Evolutionary conservation across 2,888 invertebrate genomes (phyloP), one percentile per base, ranked within the genome.

Genomic region (Colostygia pectinataria): DNA sequence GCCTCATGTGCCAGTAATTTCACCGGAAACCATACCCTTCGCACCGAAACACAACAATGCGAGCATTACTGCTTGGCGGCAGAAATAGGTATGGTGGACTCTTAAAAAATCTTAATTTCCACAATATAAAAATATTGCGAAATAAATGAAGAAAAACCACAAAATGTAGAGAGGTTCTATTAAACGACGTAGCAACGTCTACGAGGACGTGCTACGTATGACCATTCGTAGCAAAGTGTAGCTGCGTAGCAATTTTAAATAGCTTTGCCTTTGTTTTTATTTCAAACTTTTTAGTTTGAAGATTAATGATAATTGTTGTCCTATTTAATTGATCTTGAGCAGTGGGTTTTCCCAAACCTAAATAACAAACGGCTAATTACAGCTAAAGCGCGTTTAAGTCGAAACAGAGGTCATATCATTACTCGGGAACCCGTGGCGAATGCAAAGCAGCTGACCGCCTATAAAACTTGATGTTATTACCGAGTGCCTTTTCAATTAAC

Each of bases 401-500:
- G 12, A 13, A 39, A 33, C 40, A 54, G 62, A 58, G 66, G 68
- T 66, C 68, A 71, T 71, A 76, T 59, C 74, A 67, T 77, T 76
- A 74, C 56, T 59, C 36, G 39, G 47, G 28, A 40, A 58, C 58
- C 65, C 61, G 50, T 44, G 48, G 57, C 56, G 58, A 62, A 67
- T 61, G 59, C 58, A 63, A 62, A 66, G 53, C 59, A 57, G 51
- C 79, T 77, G 77, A 74, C 81, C 80, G 69, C 55, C 63, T 62
- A 67, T 81, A 73, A 78, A 80, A 78, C 68, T 73, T 78, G 73
- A 81, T 72, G 80, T 65, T 68, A 66, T 64, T 61, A 54, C 65
- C 49, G 59, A 63, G 55, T 61, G 65, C 73, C 70, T 77, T 77
- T 81, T 79, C 81, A 81, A 80, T 81, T 81, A 80, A 71, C 65